Evolutionary conservation across 2,113 vertebrate species (phyloP).

Genomic region (Antigone vipio): DNA sequence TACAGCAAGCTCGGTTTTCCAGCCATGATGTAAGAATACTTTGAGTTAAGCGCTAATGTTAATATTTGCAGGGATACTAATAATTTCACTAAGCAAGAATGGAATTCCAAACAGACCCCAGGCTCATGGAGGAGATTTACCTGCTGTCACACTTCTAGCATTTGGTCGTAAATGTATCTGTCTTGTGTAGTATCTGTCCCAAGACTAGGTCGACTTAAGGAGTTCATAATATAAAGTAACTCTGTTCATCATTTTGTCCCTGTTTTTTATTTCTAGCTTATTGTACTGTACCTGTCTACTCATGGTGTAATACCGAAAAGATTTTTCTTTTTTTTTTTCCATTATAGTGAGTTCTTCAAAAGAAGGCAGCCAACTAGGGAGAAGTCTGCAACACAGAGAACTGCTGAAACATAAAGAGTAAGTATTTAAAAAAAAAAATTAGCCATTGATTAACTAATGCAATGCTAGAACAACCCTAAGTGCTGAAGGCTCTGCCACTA

Average conservation of each 20-base stretch:
- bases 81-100: not conserved
- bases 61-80: not conserved
- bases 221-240: not conserved
- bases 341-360: not conserved
- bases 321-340: not conserved
- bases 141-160: not conserved
- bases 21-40: not conserved
- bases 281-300: not conserved
- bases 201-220: not conserved
- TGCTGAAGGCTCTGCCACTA: not conserved
- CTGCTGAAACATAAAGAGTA: slow-evolving; percentile 8
- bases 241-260: not conserved
- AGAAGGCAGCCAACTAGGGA: not conserved
- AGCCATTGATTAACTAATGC: not conserved
- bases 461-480: not conserved
- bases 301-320: not conserved
- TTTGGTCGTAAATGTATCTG: not conserved
- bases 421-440: not conserved
- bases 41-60: not conserved
- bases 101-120: not conserved
- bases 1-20: not conserved
- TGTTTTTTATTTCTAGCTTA: not conserved
- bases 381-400: not conserved
- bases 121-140: not conserved
- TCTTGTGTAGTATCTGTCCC: not conserved